phyloP scores from a whole-genome alignment of 2,113 vertebrate species.

The Bos javanicus region DNA sequence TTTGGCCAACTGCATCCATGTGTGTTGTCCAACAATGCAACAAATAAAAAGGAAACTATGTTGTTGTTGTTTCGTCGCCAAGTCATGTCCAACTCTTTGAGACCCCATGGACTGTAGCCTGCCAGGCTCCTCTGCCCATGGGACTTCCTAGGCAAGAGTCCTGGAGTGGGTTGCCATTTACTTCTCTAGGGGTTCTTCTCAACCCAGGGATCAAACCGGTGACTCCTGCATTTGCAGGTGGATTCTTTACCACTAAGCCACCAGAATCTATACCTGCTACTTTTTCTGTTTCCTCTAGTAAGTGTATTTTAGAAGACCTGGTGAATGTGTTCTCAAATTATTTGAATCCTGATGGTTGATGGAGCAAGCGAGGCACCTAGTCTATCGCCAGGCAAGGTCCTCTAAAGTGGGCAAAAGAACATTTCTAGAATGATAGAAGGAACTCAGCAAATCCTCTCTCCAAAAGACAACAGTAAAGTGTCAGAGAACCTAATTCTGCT shows the following conservation, averaged over 20 bases:
- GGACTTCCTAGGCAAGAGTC: not conserved
- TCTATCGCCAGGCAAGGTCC: not conserved
- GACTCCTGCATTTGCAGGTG: not conserved
- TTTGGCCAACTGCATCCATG: not conserved
- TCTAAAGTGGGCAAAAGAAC: not conserved
- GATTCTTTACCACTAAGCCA: not conserved
- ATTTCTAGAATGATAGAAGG: not conserved
- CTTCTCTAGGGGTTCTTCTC: not conserved
- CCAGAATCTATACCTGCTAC: not conserved
- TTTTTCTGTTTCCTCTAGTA: not conserved
- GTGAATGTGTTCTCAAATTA: not conserved
- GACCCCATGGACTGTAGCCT: not conserved
- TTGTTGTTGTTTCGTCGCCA: fast-evolving
- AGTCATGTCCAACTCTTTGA: not conserved
- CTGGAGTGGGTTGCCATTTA: not conserved
- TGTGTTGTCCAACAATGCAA: not conserved
- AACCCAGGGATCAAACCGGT: fast-evolving
- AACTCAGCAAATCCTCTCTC: not conserved
- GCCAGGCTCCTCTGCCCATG: not conserved
- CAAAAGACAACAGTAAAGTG: not conserved
- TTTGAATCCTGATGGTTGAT: not conserved
- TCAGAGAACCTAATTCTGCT: not conserved
- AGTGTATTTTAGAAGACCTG: not conserved
- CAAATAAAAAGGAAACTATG: not conserved
- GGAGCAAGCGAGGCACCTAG: not conserved